phyloP scores from a whole-genome alignment of 2,888 invertebrate genomes.

The Oconnorella tubifera region DNA sequence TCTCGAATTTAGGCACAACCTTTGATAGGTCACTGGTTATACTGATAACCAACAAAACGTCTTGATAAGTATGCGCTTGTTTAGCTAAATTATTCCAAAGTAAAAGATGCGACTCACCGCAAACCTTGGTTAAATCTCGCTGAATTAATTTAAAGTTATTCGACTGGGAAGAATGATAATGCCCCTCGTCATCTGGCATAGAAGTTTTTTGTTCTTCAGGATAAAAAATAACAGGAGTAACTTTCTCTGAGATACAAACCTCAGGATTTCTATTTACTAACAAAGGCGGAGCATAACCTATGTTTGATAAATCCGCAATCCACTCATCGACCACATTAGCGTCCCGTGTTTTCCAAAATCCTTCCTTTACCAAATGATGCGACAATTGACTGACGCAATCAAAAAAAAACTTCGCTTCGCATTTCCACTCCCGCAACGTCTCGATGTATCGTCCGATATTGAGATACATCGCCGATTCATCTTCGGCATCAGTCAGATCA shows the following conservation, averaged over 20 bases:
- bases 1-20: conserved; percentile 22
- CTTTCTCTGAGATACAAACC: conserved; percentile 11
- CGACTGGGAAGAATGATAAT: conserved; percentile 12
- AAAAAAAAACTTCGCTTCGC: conserved; percentile 30
- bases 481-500: conserved; percentile 35
- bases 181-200: conserved; percentile 23
- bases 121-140: conserved; percentile 11
- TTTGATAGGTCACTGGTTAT: conserved; percentile 10
- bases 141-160: conserved; percentile 13
- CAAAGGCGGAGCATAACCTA: conserved; percentile 31
- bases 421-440: conserved; percentile 35
- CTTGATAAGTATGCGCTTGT: conserved; percentile 5
- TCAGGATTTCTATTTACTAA: too few species aligned
- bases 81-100: conserved; percentile 6
- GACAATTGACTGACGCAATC: conserved; percentile 33
- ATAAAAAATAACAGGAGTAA: conserved; percentile 24
- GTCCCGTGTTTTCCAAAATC: conserved; percentile 28
- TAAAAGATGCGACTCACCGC: conserved; percentile 9
- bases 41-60: conserved; percentile 26
- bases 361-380: conserved; percentile 24
- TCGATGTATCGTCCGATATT: conserved; percentile 27
- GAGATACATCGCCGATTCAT: conserved; percentile 39
- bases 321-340: conserved; percentile 34
- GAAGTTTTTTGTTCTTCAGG: conserved; percentile 31
- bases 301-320: conserved; percentile 30